Base-by-base conservation (phyloP, 2,888 invertebrate genomes). In the Xestia sexstrigata region DNA sequence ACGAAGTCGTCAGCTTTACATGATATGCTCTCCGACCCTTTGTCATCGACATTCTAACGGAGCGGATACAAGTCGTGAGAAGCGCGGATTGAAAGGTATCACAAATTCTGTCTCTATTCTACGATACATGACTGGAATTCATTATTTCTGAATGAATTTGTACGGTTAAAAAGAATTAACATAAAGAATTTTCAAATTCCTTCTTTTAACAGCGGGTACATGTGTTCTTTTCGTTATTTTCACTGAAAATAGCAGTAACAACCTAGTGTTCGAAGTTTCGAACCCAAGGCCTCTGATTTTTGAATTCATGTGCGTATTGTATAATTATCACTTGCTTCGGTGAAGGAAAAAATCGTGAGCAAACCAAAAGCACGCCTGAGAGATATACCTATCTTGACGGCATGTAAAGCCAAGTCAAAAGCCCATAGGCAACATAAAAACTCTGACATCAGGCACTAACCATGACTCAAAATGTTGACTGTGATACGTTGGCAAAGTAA, bases 11-110 rank as follows among this genome's bases (percentile, higher is more conserved):
- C 26, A 65, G 62, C 60, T 80, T 35, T 35, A 45, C 60, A 47
- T 58, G 39, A 65, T 49, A 35, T 60, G 30, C 55, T 62, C 58
- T 65, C 39, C 13, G 42, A 52, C 58, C 47, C 60, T 72, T 71
- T 74, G 89, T 88, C 86, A 88, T 87, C 82, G 65, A 72, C 78
- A 83, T 83, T 84, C 81, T 85, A 77, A 79, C 77, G 49, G 62
- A 81, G 83, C 87, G 84, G 86, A 87, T 83, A 84, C 78, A 78
- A 83, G 78, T 80, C 85, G 89, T 89, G 89, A 88, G 90, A 89
- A 89, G 83, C 76, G 52, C 67, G 77, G 63, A 84, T 74, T 72
- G 65, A 76, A 52, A 49, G 42, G 49, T 76, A 82, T 82, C 78
- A 85, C 76, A 83, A 85, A 71, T 78, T 79, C 79, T 70, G 71